Percentiles rank a stretch among this genome's conserved stretches.
phyloP scores from a whole-genome alignment of 2,113 vertebrate species.

The Pomatorhinus ruficollis region DNA sequence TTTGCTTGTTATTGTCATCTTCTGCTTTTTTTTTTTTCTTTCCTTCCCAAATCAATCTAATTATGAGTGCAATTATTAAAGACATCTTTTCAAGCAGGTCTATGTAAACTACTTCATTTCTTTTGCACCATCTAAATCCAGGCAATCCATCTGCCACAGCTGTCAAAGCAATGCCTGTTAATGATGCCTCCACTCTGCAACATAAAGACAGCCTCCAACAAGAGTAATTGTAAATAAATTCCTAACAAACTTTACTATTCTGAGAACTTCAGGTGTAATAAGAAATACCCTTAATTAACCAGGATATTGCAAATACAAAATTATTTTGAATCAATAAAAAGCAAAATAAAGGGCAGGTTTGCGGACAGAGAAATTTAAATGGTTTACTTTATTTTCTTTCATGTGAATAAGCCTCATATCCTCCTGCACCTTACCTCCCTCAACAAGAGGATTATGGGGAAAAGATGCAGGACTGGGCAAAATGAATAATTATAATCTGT shows the following conservation, averaged over 20 bases:
- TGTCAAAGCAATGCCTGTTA: slow-evolving; percentile 64
- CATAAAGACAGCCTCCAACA: slow-evolving; percentile 36
- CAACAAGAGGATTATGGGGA: slow-evolving; percentile 65
- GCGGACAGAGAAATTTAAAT: slow-evolving; percentile 44
- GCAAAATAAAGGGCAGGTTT: slow-evolving; percentile 49
- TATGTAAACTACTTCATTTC: slow-evolving; percentile 70
- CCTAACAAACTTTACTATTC: slow-evolving; percentile 60
- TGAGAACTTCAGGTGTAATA: slow-evolving; percentile 77
- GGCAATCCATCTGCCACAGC: slow-evolving; percentile 66
- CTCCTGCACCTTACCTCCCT: slow-evolving; percentile 25
- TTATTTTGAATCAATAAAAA: slow-evolving; percentile 64
- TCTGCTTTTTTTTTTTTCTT: neutral
- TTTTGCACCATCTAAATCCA: slow-evolving; percentile 70
- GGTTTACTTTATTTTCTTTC: slow-evolving; percentile 50
- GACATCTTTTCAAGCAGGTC: slow-evolving; percentile 70
- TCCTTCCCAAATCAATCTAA: slow-evolving; percentile 54
- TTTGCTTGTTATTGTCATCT: neutral
- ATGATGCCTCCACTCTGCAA: slow-evolving; percentile 43
- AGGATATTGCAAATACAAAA: slow-evolving; percentile 69
- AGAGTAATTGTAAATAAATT: slow-evolving; percentile 41
- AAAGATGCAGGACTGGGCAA: slow-evolving; percentile 74
- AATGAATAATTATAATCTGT: slow-evolving; percentile 90
- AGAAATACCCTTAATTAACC: slow-evolving; percentile 68
- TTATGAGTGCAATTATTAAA: slow-evolving; percentile 71
- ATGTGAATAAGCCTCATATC: slow-evolving; percentile 55